Conservation (phyloP, 2,797 vertebrate genomes). For the Lophotriccus pileatus region DNA sequence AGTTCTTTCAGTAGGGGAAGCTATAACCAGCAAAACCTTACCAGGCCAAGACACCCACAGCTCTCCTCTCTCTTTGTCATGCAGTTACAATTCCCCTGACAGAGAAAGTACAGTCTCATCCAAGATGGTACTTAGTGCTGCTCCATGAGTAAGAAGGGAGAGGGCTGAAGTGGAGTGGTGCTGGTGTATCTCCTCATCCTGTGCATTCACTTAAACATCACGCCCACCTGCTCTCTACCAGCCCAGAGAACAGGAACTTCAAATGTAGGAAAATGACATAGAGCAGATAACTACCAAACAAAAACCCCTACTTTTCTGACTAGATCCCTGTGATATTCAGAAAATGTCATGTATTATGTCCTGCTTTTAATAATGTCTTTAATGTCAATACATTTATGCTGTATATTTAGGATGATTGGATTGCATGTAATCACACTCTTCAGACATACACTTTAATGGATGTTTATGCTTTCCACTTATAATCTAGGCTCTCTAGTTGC, state of each 20-base stretch:
- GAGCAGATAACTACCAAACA: neutral
- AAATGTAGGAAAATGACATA: neutral
- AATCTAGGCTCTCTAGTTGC: neutral
- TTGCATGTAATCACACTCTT: neutral
- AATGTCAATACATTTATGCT: neutral
- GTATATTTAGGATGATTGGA: neutral
- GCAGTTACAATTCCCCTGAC: neutral
- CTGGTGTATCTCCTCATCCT: neutral
- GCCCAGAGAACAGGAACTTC: conserved; percentile 18
- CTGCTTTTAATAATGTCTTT: neutral
- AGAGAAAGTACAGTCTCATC: neutral
- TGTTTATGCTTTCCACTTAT: neutral
- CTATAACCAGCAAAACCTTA: neutral
- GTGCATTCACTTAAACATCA: neutral
- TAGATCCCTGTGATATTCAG: neutral
- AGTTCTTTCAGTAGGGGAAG: neutral
- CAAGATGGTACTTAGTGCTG: neutral
- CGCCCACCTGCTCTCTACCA: conserved; percentile 8
- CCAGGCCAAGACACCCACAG: neutral
- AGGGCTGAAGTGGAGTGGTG: conserved; percentile 21
- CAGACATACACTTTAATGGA: neutral
- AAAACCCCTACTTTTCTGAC: neutral
- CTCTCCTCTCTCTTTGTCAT: neutral
- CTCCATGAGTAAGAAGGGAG: conserved; percentile 51
- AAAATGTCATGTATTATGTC: neutral